Percentiles rank a stretch among this genome's conserved stretches.
Evolutionary conservation across 2,888 invertebrate species (phyloP).

Genomic region (Cheilosia soror): DNA sequence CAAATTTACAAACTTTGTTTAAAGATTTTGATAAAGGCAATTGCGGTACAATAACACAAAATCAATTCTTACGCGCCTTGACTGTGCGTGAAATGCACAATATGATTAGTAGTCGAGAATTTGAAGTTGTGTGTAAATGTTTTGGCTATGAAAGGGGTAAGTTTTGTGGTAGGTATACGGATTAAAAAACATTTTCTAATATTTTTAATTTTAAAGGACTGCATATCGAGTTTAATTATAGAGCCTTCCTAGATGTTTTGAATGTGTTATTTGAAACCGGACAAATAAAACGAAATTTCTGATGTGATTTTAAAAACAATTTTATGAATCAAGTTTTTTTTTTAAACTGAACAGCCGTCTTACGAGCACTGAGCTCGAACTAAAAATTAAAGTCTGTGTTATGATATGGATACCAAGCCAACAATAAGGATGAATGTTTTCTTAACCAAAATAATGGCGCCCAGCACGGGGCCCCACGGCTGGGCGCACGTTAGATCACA

Average conservation of each 20-base stretch:
- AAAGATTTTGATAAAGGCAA: slow-evolving; percentile 88
- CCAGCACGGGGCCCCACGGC: no score
- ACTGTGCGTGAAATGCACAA: slow-evolving; percentile 87
- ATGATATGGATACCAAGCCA: no score
- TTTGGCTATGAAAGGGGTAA: slow-evolving; percentile 88
- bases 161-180: neutral
- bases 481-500: no score
- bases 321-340: neutral
- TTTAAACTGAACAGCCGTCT: no score
- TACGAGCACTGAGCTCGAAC: no score
- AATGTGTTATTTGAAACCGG: slow-evolving; percentile 87
- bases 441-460: no score
- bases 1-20: slow-evolving; percentile 89
- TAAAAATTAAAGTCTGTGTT: no score
- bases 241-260: slow-evolving; percentile 88
- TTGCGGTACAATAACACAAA: slow-evolving; percentile 88
- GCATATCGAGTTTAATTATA: slow-evolving; percentile 88
- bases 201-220: slow-evolving; percentile 77
- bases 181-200: no score
- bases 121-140: slow-evolving; percentile 89
- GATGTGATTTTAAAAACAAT: neutral
- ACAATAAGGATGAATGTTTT: no score
- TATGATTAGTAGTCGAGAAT: slow-evolving; percentile 87
- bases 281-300: slow-evolving; percentile 81
- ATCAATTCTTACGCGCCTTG: slow-evolving; percentile 88